A percentile compares a stretch with the other conserved stretches of the same genome.
phyloP scores from a whole-genome alignment of 2,888 invertebrate species.

The Cataglyphis cursor region DNA sequence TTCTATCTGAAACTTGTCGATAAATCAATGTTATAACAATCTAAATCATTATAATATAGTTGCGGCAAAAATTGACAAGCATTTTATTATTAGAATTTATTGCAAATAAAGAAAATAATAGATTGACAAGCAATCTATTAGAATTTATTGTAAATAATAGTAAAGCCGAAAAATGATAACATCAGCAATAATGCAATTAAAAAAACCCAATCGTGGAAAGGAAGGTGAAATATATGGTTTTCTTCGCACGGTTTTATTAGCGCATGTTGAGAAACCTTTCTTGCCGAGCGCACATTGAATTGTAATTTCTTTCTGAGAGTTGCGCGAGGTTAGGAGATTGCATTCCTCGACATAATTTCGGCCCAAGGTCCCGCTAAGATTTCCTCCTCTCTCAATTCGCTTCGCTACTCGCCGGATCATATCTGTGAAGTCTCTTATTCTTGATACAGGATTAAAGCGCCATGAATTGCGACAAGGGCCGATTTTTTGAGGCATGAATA shows the following conservation, averaged over 20 bases:
- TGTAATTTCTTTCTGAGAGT: constrained; percentile 68
- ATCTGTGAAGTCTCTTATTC: constrained; percentile 36
- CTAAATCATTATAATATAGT: not conserved
- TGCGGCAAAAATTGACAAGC: not conserved
- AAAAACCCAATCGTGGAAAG: not conserved
- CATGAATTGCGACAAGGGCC: constrained; percentile 24
- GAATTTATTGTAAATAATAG: not conserved
- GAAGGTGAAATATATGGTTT: constrained; percentile 44
- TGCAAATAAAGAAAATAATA: not conserved
- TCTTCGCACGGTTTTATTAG: constrained; percentile 62
- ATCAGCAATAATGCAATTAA: not conserved
- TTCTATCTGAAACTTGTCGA: not conserved
- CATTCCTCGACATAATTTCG: constrained; percentile 74
- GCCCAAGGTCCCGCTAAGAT: constrained; percentile 48
- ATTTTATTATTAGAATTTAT: not conserved
- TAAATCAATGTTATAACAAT: not conserved
- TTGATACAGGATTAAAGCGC: constrained; percentile 29
- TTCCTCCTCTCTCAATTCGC: constrained; percentile 60
- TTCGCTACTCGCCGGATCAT: constrained; percentile 38
- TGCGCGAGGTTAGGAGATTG: constrained; percentile 70
- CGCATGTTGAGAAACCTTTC: constrained; percentile 45
- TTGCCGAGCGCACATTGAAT: constrained; percentile 58
- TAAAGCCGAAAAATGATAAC: not conserved
- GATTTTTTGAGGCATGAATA: constrained; percentile 11
- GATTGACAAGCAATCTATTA: not conserved